Evolutionary conservation across 2,888 invertebrate species (phyloP), one percentile per base, ranked within the genome.

Genomic region (Drosophila trichaetosa): DNA sequence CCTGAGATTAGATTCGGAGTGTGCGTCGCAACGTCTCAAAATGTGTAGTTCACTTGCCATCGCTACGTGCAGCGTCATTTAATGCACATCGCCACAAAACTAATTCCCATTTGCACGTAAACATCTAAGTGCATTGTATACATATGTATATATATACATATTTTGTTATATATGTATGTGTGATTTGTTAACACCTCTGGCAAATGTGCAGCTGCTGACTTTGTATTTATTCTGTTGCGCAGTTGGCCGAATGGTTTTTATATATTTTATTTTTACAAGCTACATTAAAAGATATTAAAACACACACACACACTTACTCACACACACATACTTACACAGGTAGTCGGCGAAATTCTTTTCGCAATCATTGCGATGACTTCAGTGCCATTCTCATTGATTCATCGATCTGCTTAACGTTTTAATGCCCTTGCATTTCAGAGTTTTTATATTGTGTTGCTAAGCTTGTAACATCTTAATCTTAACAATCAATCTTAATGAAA

Each of bases 181-280:
- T 70, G 69, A 61, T 82, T 80, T 70, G 65, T 64, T 70, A 74
- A 73, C 82, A 83, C 82, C 61, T 81, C 68, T 62, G 51, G 60
- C 34, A 42, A 73, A 76, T 60, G 66, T 82, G 68, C 82, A 82
- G 63, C 80, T 24, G 73, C 64, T 82, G 73, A 74, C 71, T 81
- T 80, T 83, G 72, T 70, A 76, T 71, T 86, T 87, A 69, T 76
- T 82, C 66, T 76, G 76, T 78, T 85, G 85, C 85, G 88, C 83
- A 88, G 88, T 85, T 82, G 46, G 46, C 61, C 71, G 42, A 58
- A 70, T 79, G 71, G 57, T 61, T 75, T 64, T 59, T 73, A 61
- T 57, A 72, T 59, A 72, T 61, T 67, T 62, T 78, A 68, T 79
- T 83, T 75, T 62, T 76, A 65, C 79, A 79, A 33, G 63, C 54